A percentile compares a stretch with the other conserved stretches of the same genome.
phyloP scores from a whole-genome alignment of 1,140 invertebrate species.

The Platyscapa corneri region DNA sequence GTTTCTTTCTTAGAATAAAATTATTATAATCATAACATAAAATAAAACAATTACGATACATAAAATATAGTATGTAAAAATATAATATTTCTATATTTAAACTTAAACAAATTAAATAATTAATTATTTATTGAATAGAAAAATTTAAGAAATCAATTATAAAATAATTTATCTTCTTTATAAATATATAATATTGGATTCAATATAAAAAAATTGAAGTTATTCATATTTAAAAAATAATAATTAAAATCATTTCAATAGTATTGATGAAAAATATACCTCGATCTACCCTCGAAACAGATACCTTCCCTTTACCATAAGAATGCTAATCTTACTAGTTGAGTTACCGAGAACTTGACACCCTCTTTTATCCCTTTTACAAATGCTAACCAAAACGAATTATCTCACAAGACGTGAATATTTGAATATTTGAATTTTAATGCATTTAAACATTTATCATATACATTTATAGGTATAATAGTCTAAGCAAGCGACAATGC shows the following conservation, averaged over 20 bases:
- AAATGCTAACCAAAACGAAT: conserved; percentile 13
- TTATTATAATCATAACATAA: too few species aligned
- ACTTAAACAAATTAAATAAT: too few species aligned
- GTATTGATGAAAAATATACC: neutral
- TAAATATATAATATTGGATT: too few species aligned
- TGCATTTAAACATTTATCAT: neutral
- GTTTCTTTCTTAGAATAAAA: too few species aligned
- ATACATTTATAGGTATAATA: neutral
- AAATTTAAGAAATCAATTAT: too few species aligned
- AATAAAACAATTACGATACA: too few species aligned
- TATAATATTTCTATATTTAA: too few species aligned
- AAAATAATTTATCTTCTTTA: too few species aligned
- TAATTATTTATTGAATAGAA: too few species aligned
- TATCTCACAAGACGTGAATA: neutral
- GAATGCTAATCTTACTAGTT: conserved; percentile 10
- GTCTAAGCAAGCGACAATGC: neutral
- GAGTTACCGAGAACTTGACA: neutral
- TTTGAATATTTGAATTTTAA: conserved; percentile 23
- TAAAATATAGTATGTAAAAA: too few species aligned
- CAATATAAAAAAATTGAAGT: too few species aligned
- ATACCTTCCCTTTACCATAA: neutral
- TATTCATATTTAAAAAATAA: neutral
- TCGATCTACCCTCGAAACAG: neutral
- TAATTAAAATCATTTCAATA: neutral
- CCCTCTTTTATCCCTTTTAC: neutral